Evolutionary conservation across 2,113 vertebrate species (phyloP).

Genomic region (Lonchura striata): DNA sequence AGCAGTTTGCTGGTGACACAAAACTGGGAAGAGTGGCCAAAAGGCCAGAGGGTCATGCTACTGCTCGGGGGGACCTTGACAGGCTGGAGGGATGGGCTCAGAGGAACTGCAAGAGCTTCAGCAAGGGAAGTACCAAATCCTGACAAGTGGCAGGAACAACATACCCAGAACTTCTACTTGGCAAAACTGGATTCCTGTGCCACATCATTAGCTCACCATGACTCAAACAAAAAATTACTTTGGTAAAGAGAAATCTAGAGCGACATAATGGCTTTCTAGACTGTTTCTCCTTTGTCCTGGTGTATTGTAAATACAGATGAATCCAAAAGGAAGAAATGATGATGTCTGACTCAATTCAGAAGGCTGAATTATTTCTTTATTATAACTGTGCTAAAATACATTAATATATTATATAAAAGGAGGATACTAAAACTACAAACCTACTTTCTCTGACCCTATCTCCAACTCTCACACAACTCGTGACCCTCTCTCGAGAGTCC

Average conservation of each 20-base stretch:
- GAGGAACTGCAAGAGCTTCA: neutral
- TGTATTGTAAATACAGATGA: no score
- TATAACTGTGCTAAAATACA: no score
- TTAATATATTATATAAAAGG: no score
- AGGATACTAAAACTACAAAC: no score
- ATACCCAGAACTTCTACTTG: neutral
- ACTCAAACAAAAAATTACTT: neutral
- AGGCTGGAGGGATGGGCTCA: neutral
- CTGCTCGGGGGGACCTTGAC: neutral
- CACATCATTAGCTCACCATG: neutral
- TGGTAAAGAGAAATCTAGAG: neutral
- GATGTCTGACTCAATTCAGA: no score
- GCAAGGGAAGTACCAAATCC: neutral
- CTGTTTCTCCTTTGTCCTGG: neutral
- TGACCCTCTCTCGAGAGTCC: no score
- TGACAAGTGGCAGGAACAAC: neutral
- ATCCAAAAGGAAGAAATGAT: no score
- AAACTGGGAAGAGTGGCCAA: neutral
- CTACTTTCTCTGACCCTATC: no score
- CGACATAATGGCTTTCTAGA: neutral
- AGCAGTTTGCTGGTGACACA: neutral
- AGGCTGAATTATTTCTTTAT: no score
- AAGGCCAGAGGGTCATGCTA: accelerated
- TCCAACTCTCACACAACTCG: no score
- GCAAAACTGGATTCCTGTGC: neutral